Evolutionary conservation across 2,797 vertebrate species (phyloP).

Genomic region (Aotus griseimembra): DNA sequence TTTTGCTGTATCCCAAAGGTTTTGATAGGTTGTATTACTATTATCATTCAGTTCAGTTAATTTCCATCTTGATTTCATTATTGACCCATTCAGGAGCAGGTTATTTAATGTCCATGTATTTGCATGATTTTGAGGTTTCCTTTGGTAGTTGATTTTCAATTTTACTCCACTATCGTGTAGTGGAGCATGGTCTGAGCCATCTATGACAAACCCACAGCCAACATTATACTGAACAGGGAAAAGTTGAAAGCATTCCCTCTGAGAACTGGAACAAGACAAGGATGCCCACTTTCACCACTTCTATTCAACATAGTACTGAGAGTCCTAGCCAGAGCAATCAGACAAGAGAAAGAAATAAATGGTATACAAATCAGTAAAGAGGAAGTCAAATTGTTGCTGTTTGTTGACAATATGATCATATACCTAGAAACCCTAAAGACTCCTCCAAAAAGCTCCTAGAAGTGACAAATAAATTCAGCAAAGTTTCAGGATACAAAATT

Average conservation of each 20-base stretch:
- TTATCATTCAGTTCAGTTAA: background rate
- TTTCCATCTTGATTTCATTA: background rate
- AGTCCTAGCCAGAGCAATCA: background rate
- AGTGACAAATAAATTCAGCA: background rate
- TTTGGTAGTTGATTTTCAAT: background rate
- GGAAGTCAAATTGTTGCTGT: background rate
- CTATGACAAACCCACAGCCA: background rate
- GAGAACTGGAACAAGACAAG: background rate
- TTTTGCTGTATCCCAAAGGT: background rate
- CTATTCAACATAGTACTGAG: background rate
- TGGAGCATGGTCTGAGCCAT: background rate
- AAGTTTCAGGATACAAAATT: background rate
- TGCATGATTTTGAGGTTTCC: background rate
- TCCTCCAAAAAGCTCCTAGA: background rate
- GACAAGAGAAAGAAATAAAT: background rate
- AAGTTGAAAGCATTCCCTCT: background rate
- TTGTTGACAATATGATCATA: background rate
- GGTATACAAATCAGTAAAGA: background rate
- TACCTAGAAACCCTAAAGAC: background rate
- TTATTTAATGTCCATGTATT: background rate
- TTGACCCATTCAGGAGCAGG: background rate
- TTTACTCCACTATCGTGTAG: background rate
- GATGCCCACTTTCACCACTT: background rate
- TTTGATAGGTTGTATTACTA: background rate
- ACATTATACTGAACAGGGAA: background rate